Evolutionary conservation across 2,797 vertebrate species (phyloP).

Genomic region (Melanotaenia boesemani): DNA sequence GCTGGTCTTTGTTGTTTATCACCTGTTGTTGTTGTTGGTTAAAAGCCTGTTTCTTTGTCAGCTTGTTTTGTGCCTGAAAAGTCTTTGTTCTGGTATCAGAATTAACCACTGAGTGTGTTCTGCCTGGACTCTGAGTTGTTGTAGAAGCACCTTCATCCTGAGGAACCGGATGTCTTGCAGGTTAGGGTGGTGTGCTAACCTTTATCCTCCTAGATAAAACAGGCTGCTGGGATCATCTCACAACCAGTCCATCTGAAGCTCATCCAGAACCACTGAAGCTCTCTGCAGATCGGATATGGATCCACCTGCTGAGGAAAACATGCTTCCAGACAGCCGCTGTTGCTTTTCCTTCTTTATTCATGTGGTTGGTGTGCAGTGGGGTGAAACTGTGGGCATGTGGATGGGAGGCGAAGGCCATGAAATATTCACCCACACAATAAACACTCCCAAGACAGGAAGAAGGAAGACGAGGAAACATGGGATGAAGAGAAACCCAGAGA

Average conservation of each 20-base stretch:
- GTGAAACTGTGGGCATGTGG: conserved; percentile 47
- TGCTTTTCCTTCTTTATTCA: conserved; percentile 68
- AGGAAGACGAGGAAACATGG: not conserved
- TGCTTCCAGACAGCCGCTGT: conserved; percentile 38
- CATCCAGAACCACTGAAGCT: not conserved
- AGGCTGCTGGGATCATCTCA: not conserved
- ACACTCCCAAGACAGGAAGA: conserved; percentile 48
- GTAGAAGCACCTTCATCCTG: not conserved
- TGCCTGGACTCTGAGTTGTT: not conserved
- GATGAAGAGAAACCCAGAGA: conserved; percentile 28
- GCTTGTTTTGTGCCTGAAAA: too few species aligned
- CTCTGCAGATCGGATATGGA: conserved; percentile 24
- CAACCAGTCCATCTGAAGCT: conserved; percentile 5
- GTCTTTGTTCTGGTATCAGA: too few species aligned
- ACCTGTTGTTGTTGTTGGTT: too few species aligned
- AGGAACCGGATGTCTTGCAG: conserved; percentile 4
- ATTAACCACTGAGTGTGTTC: too few species aligned
- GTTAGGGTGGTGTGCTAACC: not conserved
- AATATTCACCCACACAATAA: conserved; percentile 72
- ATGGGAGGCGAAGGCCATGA: conserved; percentile 57
- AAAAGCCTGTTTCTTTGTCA: too few species aligned
- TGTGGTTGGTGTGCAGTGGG: conserved; percentile 46
- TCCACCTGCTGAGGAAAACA: conserved; percentile 44
- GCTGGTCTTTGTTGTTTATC: too few species aligned
- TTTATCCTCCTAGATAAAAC: conserved; percentile 13